Base-by-base conservation (phyloP, 1,140 invertebrate species). In the Heliconius congener region DNA sequence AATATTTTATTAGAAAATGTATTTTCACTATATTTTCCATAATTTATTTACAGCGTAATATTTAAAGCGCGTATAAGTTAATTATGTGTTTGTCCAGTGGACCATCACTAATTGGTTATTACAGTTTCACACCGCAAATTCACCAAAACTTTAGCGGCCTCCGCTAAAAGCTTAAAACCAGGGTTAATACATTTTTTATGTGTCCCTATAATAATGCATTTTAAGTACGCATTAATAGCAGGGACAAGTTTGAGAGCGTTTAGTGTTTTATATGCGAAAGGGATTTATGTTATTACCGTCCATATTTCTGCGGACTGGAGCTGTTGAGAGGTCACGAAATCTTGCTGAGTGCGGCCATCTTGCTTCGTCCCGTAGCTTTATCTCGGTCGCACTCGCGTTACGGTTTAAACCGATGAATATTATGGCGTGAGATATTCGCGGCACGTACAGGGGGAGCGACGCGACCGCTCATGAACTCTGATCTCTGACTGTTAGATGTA, bases 181-280 rank as follows among this genome's bases (percentile, higher is more conserved):
- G 76, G 66, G 75, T 55, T 60, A 77, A 76, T 79, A 79, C 37
- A 71, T 71, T 71, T 71, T 71, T 71, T 34, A 71, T 71, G 34
- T 71, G 23, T 19, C 27, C 30, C 30, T 34, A 30, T 37, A 60
- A 77, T 70, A 66, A 77, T 71, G 60, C 70, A 72, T 71, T 77
- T 77, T 77, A 77, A 52, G 60, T 27, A 71, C 27, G 66, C 27
- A 71, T 71, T 60, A 76, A 77, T 42, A 52, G 66, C 27, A 27
- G 85, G 88, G 88, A 91, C 87, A 88, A 90, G 90, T 89, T 88
- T 83, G 87, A 87, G 90, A 92, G 87, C 93, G 91, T 94, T 94
- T 95, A 95, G 94, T 94, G 94, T 95, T 95, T 95, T 95, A 95
- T 95, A 95, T 95, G 91, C 94, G 91, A 89, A 93, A 93, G 90